Conservation (phyloP, 2,888 invertebrate genomes). For the Leucophora obtusa region DNA sequence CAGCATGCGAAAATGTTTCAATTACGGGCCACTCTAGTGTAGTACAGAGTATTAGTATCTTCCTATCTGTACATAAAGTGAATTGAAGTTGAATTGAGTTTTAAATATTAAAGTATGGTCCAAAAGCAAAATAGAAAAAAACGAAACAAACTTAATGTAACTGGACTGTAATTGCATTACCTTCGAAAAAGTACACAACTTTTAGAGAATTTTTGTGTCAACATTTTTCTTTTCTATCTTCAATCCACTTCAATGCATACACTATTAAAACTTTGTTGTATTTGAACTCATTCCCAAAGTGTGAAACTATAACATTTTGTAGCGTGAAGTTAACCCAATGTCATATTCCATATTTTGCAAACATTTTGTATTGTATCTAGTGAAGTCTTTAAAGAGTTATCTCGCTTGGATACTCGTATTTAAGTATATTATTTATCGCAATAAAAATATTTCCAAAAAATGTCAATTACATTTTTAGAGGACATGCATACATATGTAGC, state of each 20-base stretch:
- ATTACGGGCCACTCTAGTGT: too few species aligned
- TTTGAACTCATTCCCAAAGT: slow-evolving; percentile 42
- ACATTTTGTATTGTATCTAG: too few species aligned
- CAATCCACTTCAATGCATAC: not conserved
- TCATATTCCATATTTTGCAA: too few species aligned
- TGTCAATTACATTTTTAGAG: too few species aligned
- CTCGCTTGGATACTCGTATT: too few species aligned
- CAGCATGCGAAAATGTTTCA: too few species aligned
- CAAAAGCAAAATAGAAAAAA: slow-evolving; percentile 6
- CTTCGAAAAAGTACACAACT: slow-evolving; percentile 24
- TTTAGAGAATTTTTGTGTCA: not conserved
- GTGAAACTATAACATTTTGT: slow-evolving; percentile 43
- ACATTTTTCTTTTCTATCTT: slow-evolving; percentile 12
- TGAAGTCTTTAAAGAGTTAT: too few species aligned
- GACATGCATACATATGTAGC: too few species aligned
- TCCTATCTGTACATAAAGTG: slow-evolving; percentile 49
- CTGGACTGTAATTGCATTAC: slow-evolving; percentile 55
- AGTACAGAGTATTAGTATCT: too few species aligned
- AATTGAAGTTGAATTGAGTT: slow-evolving; percentile 56
- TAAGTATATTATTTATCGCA: too few species aligned
- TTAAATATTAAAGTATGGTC: slow-evolving; percentile 33
- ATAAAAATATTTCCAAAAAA: too few species aligned
- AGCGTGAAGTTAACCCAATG: too few species aligned
- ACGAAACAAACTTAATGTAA: slow-evolving; percentile 44
- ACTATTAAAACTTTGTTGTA: slow-evolving; percentile 28